A percentile compares a stretch with the other conserved stretches of the same genome.
Conservation (phyloP, 2,888 invertebrate genomes). For the Xylophagus ater region DNA sequence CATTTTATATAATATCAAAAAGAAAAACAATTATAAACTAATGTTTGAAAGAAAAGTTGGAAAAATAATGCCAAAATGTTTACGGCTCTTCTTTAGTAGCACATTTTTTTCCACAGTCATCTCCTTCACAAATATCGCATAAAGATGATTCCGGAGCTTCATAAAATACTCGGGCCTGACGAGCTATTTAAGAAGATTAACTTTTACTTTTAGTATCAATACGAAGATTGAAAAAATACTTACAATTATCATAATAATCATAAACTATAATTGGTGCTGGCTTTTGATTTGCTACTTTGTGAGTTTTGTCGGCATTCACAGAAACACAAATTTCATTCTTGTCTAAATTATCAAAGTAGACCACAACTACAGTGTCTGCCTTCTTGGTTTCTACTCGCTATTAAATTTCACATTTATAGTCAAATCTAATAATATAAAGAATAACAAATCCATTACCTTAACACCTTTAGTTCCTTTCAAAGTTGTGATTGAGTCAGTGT, state of each 20-base stretch:
- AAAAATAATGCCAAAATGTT: too few species aligned
- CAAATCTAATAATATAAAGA: background rate
- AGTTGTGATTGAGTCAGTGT: background rate
- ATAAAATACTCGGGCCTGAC: conserved; percentile 67
- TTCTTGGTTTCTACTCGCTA: conserved; percentile 58
- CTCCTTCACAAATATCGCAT: conserved; percentile 83
- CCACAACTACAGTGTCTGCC: conserved; percentile 48
- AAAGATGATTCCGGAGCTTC: conserved; percentile 52
- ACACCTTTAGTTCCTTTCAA: background rate
- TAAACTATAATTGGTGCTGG: conserved; percentile 75
- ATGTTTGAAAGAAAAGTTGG: too few species aligned
- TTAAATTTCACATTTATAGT: conserved; percentile 34
- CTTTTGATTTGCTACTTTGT: conserved; percentile 75
- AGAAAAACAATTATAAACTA: too few species aligned
- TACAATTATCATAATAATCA: conserved; percentile 87
- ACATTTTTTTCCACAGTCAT: too few species aligned
- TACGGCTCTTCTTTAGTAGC: too few species aligned
- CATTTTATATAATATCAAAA: too few species aligned
- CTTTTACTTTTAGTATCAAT: conserved; percentile 28
- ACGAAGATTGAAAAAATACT: conserved; percentile 35
- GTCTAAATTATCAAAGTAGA: conserved; percentile 61
- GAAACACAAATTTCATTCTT: conserved; percentile 65
- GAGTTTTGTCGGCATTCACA: conserved; percentile 68
- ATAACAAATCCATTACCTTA: background rate
- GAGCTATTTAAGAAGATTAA: conserved; percentile 42